Base-by-base conservation (phyloP, 2,888 invertebrate species). In the Orthonevra nobilis region DNA sequence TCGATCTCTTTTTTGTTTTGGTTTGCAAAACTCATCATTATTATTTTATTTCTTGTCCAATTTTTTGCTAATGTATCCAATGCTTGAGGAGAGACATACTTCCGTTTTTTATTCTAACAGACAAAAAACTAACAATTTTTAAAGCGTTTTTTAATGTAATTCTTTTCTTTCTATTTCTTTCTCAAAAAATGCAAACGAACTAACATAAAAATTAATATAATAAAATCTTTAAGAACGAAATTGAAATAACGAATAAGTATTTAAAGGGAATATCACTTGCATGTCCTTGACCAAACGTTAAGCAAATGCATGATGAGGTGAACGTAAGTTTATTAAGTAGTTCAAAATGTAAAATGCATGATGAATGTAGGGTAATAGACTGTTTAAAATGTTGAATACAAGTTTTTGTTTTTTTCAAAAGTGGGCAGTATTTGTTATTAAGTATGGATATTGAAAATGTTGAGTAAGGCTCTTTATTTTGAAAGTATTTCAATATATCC, bases 41-140 rank as follows among this genome's bases (percentile, higher is more conserved):
- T 32, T 26, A 34, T 60, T 52, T 54, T 50, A 36, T 6, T 9
- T 40, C 54, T 32, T 42, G 70, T 34, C 46, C 42, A 46, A 46
- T 54, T 26, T 72, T 66, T 77, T 77, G 28, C 52, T 72, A 52
- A 66, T 77, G 77, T 64, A 52, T 77, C 64, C 54, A 60, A 52
- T 63, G 72, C 63, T 54, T 44, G 19, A 66, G 54, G 12, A 54
- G 26, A 54, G 12, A 9, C 34, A 10, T 52, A 42, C 19, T 17
- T 9, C 32, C 10, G 32, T 28, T 20, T 44, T 23, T 19, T 28
- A 42, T 40, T 44, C 32, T 52, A 28, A 4, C 7, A 46, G 20
- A 50, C 23, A 54, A 17, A 44, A 1, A 19, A 5, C 2, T 44
- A 38, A 30, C 17, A 20, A 46, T 46, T 36, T 34, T 32, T 32